Evolutionary conservation across 2,797 vertebrate species (phyloP).

Genomic region (Parauchenoglanis punctatus): DNA sequence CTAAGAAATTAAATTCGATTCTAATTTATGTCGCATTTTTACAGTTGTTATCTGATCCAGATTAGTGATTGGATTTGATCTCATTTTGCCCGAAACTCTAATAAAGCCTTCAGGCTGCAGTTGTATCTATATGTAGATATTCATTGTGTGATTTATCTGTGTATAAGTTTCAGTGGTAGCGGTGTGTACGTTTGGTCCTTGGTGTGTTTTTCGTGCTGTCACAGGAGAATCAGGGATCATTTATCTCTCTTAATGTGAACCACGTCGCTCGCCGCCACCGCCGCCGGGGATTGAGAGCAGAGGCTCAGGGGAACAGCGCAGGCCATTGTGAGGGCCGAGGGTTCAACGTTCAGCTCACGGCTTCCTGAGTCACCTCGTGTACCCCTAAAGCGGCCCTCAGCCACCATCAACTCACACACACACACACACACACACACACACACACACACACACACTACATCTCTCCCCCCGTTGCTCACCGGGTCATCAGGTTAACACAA

Average conservation of each 20-base stretch:
- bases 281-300: constrained; percentile 29
- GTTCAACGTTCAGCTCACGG: constrained; percentile 36
- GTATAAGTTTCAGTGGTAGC: background rate
- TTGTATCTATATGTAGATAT: background rate
- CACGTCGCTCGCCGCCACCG: constrained; percentile 35
- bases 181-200: constrained; percentile 16
- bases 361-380: constrained; percentile 50
- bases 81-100: background rate
- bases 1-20: background rate
- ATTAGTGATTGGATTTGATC: background rate
- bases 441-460: constrained; percentile 18
- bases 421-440: constrained; percentile 40
- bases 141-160: constrained; percentile 23
- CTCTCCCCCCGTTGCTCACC: constrained; percentile 53
- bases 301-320: constrained; percentile 46
- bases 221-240: constrained; percentile 39
- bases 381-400: constrained; percentile 34
- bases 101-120: background rate
- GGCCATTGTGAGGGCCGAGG: constrained; percentile 52
- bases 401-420: constrained; percentile 16
- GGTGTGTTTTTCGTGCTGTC: constrained; percentile 42
- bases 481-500: constrained; percentile 81
- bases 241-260: constrained; percentile 60
- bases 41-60: background rate
- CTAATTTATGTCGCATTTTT: background rate